phyloP scores from a whole-genome alignment of 2,113 vertebrate species.

The Megalops atlanticus region DNA sequence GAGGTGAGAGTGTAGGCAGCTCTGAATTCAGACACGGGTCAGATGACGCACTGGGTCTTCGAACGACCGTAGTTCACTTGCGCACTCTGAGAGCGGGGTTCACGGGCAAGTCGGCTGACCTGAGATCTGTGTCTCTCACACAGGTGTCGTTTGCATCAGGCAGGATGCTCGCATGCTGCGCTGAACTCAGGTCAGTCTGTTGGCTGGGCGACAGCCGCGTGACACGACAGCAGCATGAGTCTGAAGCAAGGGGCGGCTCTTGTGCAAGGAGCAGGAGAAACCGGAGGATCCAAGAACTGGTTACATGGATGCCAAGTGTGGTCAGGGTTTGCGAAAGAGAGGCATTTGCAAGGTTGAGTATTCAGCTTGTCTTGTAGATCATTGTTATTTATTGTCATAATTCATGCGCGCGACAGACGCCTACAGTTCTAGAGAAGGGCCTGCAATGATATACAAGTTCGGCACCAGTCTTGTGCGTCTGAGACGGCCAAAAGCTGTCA shows the following conservation, averaged over 20 bases:
- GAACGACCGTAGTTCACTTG: background rate
- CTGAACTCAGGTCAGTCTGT: background rate
- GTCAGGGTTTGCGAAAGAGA: background rate
- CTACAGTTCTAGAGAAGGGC: background rate
- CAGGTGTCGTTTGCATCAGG: background rate
- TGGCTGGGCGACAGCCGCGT: background rate
- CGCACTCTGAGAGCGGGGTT: background rate
- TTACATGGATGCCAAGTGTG: background rate
- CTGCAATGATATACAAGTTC: background rate
- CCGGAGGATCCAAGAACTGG: background rate
- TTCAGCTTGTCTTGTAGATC: background rate
- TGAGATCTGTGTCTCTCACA: conserved; percentile 3
- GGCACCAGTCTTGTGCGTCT: background rate
- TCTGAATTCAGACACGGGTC: background rate
- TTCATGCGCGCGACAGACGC: background rate
- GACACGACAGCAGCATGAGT: background rate
- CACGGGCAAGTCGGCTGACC: background rate
- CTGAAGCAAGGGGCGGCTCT: background rate
- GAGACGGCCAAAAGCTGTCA: background rate
- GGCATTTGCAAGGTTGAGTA: background rate
- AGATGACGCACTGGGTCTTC: no score
- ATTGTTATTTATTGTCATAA: background rate
- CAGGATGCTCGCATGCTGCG: background rate
- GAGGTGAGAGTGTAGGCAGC: background rate
- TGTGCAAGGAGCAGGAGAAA: conserved; percentile 2